Evolutionary conservation across 2,113 vertebrate species (phyloP), one percentile per base, ranked within the genome.

Genomic region (Peucedramus taeniatus): DNA sequence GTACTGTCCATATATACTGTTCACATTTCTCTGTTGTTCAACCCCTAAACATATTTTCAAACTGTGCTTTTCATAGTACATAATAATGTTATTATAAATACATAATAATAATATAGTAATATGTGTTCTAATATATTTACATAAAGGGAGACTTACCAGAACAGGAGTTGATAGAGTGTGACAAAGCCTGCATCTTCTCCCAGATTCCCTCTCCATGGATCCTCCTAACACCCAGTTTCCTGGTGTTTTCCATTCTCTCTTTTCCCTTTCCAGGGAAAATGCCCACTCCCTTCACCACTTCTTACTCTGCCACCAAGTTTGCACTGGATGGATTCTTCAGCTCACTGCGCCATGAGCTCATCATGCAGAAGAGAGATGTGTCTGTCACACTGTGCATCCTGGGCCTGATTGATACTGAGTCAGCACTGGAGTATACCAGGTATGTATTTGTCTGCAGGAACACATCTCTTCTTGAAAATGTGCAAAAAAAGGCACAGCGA

Each of bases 251-350:
- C 56, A 13, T 47, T 39, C 56, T 64, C 14, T 49, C 28, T 9
- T 81, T 76, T 64, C n/a, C 47, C 21, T 82, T 57, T 30, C 18
- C 96, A 99, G 99, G 98, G 86, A 98, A 96, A 93, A 76, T 98
- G 35, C 56, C 97, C 54, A 95, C 93, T 42, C 98, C 98, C 23
- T 98, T 98, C 63, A 97, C 97, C 33, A 96, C 97, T 23, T 98
- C 98, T 3, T 99, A 99, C 47, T 88, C 97, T 6, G 97, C 98
- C 54, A 98, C 99, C 66, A 99, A 99, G 96, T 98, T 98, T 93
- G 99, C 98, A 1, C 78, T 99, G 95, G 99, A 98, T 30, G 98
- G 99, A 23, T 99, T 99, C 97, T 99, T 99, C 26, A 91, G 97
- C 60, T 96, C 98, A 0, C 94, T 99, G 74, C 86, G 93, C 53